Conservation (phyloP, 2,797 vertebrate genomes). For the Artibeus lituratus region DNA sequence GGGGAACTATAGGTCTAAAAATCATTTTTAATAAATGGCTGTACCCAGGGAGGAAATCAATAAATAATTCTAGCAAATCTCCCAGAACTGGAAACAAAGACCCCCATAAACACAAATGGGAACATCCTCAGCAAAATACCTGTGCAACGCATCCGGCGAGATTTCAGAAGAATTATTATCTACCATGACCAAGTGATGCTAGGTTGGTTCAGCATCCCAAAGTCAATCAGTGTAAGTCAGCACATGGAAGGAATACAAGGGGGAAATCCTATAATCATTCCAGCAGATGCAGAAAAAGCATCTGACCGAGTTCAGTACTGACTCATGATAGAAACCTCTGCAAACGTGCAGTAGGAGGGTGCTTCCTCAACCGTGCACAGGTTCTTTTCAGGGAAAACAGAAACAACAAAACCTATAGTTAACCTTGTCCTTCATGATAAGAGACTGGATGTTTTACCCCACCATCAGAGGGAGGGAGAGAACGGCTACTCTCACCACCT, state of each 20-base stretch:
- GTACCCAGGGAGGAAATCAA: neutral
- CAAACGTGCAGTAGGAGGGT: neutral
- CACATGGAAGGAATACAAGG: neutral
- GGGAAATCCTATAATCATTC: neutral
- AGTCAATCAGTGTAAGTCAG: neutral
- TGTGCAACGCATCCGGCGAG: neutral
- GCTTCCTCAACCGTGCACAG: neutral
- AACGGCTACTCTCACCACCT: neutral
- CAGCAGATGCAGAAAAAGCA: neutral
- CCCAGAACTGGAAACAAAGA: neutral
- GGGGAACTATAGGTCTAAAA: neutral
- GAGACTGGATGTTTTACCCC: neutral
- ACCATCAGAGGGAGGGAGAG: neutral
- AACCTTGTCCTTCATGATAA: neutral
- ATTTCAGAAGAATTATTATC: neutral
- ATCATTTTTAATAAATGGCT: neutral
- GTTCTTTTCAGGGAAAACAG: neutral
- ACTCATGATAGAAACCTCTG: neutral
- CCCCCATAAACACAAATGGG: neutral
- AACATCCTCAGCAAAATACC: neutral
- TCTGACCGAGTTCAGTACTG: neutral
- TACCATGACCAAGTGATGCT: neutral
- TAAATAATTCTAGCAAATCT: neutral
- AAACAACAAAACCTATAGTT: neutral
- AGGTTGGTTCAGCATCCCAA: neutral